Conservation (phyloP, 2,797 vertebrate genomes). For the Netta rufina region DNA sequence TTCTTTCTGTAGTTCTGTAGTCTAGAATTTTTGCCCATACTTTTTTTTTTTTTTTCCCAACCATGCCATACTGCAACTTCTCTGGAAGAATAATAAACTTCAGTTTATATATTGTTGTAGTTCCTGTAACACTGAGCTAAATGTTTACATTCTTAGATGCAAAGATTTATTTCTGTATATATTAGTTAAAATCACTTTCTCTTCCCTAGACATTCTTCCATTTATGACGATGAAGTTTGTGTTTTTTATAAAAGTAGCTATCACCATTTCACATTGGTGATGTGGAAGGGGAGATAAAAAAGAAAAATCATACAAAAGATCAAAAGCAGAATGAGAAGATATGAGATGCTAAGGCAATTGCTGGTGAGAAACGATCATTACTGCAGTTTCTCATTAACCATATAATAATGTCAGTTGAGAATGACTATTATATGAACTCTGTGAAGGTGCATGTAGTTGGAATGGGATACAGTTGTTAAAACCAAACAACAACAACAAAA, state of each 20-base stretch:
- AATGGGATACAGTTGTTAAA: not conserved
- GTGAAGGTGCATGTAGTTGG: not conserved
- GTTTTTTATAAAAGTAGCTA: not conserved
- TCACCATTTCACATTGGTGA: not conserved
- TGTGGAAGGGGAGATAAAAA: not conserved
- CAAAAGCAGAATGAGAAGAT: not conserved
- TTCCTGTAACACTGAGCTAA: not conserved
- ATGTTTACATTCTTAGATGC: not conserved
- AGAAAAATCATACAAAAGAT: not conserved
- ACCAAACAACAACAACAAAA: not conserved
- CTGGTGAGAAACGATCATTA: not conserved
- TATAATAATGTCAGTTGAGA: not conserved
- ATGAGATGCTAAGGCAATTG: not conserved
- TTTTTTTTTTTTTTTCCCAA: no score
- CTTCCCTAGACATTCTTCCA: not conserved
- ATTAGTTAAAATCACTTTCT: not conserved
- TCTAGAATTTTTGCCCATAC: not conserved
- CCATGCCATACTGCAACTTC: not conserved
- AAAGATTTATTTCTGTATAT: not conserved
- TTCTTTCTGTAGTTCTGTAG: not conserved
- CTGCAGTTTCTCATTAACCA: rapidly evolving
- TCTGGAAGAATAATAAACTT: not conserved
- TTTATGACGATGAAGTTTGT: not conserved
- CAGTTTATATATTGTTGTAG: not conserved
- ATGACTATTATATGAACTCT: not conserved